Conservation (phyloP, 1,140 invertebrate genomes). For the Steinernema khuongi region DNA sequence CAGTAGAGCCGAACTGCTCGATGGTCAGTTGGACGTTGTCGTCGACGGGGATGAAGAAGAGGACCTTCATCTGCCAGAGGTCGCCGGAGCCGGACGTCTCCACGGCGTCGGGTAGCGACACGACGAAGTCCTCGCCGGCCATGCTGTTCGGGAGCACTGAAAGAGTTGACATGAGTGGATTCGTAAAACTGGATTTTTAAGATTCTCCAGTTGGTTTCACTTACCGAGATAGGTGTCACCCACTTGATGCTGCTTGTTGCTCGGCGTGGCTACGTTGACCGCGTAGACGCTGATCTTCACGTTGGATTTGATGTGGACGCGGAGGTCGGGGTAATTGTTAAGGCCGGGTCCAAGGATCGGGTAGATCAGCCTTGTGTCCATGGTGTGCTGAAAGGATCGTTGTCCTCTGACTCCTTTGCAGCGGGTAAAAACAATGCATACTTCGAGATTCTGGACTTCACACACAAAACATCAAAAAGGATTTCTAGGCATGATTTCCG, state of each 20-base stretch:
- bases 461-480: too few relatives aligned
- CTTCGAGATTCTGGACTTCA: too few relatives aligned
- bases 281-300: background rate
- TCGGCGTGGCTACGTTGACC: background rate
- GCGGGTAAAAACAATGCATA: too few relatives aligned
- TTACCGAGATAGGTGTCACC: background rate
- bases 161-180: background rate
- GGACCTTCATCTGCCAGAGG: constrained; percentile 5
- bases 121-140: background rate
- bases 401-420: too few relatives aligned
- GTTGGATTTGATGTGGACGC: background rate
- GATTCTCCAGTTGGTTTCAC: background rate
- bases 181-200: too few relatives aligned
- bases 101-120: background rate
- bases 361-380: background rate
- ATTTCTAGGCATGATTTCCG: too few relatives aligned
- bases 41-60: background rate
- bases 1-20: background rate
- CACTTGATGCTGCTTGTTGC: background rate
- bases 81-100: background rate
- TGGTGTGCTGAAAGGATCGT: background rate
- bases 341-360: background rate
- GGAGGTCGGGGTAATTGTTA: constrained; percentile 1
- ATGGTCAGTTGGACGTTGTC: background rate
- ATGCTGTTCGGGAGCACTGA: constrained; percentile 9